These are phyloP conservation scores for Antheraea yamamai DNA, from an alignment of 2,888 invertebrate species.

Conservation along the genomic window DNA sequence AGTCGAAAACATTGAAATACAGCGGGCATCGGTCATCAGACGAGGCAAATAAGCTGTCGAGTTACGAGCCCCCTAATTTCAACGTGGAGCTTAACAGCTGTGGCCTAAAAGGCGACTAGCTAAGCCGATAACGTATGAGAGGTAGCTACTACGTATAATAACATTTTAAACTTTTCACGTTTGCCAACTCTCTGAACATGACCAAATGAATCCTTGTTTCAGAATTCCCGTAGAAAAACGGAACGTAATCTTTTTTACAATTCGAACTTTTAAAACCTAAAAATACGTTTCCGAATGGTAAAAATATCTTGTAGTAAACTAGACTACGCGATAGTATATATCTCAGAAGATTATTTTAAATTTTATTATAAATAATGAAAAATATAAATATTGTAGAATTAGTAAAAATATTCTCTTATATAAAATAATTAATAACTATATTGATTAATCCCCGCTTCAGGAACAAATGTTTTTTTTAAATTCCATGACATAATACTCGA, in stretches of 20 bases:
- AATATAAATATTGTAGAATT: too few species aligned
- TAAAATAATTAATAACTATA: too few species aligned
- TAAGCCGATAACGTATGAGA: conserved; percentile 59
- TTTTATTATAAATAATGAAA: too few species aligned
- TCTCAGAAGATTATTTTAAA: too few species aligned
- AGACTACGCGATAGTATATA: too few species aligned
- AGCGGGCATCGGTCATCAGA: conserved; percentile 18
- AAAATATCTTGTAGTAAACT: too few species aligned
- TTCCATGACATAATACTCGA: too few species aligned
- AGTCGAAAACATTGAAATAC: conserved; percentile 13
- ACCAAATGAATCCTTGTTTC: conserved; percentile 8
- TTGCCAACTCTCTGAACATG: conserved; percentile 9
- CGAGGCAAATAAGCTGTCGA: conserved; percentile 17
- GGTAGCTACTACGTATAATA: conserved; percentile 31
- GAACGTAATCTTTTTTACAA: neutral
- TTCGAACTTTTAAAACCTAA: neutral
- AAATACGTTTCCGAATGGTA: too few species aligned
- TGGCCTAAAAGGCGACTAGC: conserved; percentile 55
- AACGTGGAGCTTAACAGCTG: conserved; percentile 50
- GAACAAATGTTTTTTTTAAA: too few species aligned
- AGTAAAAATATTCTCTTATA: too few species aligned
- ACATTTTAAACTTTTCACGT: conserved; percentile 44
- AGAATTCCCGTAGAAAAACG: neutral
- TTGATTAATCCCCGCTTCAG: too few species aligned
- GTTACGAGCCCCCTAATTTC: conserved; percentile 19